Evolutionary conservation across 1,140 invertebrate genomes (phyloP), one percentile per base, ranked within the genome.

Genomic region (Drosophila arawakana): DNA sequence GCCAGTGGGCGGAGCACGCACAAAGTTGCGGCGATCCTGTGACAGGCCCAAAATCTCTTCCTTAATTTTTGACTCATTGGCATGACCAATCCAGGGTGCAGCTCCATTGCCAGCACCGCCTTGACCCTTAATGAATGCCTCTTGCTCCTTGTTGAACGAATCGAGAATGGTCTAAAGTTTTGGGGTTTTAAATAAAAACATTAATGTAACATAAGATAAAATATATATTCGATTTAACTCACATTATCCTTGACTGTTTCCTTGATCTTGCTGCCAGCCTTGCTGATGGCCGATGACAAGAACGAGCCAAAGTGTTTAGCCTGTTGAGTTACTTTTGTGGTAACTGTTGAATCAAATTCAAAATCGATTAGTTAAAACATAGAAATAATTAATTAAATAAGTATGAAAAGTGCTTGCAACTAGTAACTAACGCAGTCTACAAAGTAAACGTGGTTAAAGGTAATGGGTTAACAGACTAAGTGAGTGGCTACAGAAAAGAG

Each of bases 21-120:
- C 96, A 93, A 99, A 99, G 94, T 99, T 99, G 91, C 98, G 95
- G 88, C 97, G 96, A 93, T 99, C 98, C 96, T 98, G 96, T 73
- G 98, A 98, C 37, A 99, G 94, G 21, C 97, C 97, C 68, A 99
- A 94, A 89, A 98, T 98, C 93, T 99, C 98, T 91, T 97, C 96
- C 93, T 98, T 98, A 47, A 99, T 95, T 60, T 95, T 95, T 39
- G 97, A 96, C 92, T 98, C 97, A 91, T 98, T 97, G 60, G 95
- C 94, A 76, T 97, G 95, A 7, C 98, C 98, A 37, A 97, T 94
- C 98, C 98, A 99, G 1, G 98, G 98, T 9, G 97, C 95, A 30
- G 97, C 95, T 11, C 97, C 95, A 44, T 97, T 96, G 55, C 96
- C 95, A 84, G 94, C 94, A 60, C 94, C 94, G 81, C 95, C 95